Evolutionary conservation across 2,113 vertebrate species (phyloP), one percentile per base, ranked within the genome.

Genomic region (Argyrosomus japonicus): DNA sequence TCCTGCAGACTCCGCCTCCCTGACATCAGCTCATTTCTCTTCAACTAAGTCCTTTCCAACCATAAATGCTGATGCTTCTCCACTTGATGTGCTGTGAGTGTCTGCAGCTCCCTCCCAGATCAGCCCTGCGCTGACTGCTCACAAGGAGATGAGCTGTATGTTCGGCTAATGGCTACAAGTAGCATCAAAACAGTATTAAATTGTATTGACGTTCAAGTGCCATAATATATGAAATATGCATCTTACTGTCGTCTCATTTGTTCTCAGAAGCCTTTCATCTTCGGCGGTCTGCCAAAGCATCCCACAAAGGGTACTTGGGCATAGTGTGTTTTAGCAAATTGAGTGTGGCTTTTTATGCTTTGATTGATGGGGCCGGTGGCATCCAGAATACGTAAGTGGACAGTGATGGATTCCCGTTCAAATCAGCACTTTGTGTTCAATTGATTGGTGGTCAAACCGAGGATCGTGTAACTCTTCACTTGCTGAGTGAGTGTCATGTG

Each of bases 271-370:
- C 56, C 72, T 89, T 90, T 89, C 71, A 80, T 88, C 81, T 84
- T 40, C 48, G 58, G 77, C 75, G 43, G 29, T 9, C 70, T 19
- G 81, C 91, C 86, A 83, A 40, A 48, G 51, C 50, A 0, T 61
- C 71, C 40, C 80, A 85, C 79, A 79, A 50, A 64, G 70, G 68
- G n/a, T 54, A 60, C 51, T 86, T 74, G 65, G 2, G 29, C 29
- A 11, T 67, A 62, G 79, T 82, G 45, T 75, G 81, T 89, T 89
- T 87, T 69, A 62, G 80, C 69, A 91, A 89, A 93, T 89, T 88
- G 79, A 78, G 81, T 85, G 64, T 63, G 80, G 76, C 83, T 83
- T 92, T 86, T 88, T 62, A 25, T 50, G 40, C 76, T 68, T 45
- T 90, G 90, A 87, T 79, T 85, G 86, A 93, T 90, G 83, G 53